Conservation (phyloP, 2,797 vertebrate genomes). For the Caiman crocodilus region DNA sequence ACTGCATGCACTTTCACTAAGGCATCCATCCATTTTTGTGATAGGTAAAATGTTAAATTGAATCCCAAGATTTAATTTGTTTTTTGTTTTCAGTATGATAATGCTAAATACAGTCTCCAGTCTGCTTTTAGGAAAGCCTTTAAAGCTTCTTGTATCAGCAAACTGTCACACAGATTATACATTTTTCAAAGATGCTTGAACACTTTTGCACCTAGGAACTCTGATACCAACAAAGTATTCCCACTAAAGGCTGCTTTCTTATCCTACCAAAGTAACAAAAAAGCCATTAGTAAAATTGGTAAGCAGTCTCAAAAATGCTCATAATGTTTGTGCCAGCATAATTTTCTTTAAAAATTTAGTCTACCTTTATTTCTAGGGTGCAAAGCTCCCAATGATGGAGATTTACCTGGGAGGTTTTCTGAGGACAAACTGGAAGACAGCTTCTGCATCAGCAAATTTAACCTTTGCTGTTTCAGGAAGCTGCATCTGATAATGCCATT, state of each 20-base stretch:
- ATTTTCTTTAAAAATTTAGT: not conserved
- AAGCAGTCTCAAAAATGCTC: not conserved
- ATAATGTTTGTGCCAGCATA: not conserved
- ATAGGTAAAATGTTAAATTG: not conserved
- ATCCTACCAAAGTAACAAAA: not conserved
- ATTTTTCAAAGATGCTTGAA: not conserved
- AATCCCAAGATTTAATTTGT: not conserved
- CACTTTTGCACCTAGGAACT: not conserved
- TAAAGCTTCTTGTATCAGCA: not conserved
- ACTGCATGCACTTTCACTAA: not conserved
- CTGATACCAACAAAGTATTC: not conserved
- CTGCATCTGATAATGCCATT: not conserved
- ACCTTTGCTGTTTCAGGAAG: not conserved
- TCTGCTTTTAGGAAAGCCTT: not conserved
- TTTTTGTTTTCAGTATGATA: not conserved
- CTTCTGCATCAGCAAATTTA: not conserved
- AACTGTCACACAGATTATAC: not conserved
- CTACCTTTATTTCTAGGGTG: not conserved
- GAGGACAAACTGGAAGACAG: not conserved
- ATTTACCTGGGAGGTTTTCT: not conserved
- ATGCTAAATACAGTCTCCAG: not conserved
- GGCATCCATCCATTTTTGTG: not conserved
- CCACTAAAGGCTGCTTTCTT: conserved; percentile 2
- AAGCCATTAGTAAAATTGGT: not conserved
- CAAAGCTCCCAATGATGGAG: not conserved